These are phyloP conservation scores for Ornithoptera alexandrae DNA, from an alignment of 2,888 invertebrate genomes.

Conservation along the genomic window DNA sequence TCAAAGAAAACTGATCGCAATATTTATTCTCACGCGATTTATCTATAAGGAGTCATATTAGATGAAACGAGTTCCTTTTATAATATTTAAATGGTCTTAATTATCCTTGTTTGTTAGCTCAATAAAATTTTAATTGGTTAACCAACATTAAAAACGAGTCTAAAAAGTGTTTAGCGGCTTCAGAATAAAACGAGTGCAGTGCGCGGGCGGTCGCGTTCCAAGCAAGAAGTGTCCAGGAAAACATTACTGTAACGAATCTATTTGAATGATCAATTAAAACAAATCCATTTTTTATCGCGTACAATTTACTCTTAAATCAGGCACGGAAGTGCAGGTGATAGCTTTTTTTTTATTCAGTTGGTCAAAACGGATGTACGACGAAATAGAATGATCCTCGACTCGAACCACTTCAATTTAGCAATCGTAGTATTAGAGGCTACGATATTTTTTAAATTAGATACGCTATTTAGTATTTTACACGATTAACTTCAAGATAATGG, in stretches of 20 bases:
- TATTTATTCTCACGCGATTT: too few relatives aligned
- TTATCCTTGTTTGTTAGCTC: too few relatives aligned
- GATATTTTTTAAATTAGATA: slow-evolving; percentile 41
- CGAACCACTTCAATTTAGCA: slow-evolving; percentile 28
- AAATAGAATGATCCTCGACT: slow-evolving; percentile 33
- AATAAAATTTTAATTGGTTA: not conserved
- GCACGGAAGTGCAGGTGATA: slow-evolving; percentile 58
- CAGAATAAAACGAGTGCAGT: not conserved
- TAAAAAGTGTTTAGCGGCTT: not conserved
- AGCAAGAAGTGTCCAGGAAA: slow-evolving; percentile 14
- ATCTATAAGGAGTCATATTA: too few relatives aligned
- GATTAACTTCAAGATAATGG: slow-evolving; percentile 65
- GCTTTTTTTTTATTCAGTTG: slow-evolving; percentile 46
- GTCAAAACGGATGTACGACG: slow-evolving; percentile 37
- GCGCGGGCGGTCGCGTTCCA: slow-evolving; percentile 18
- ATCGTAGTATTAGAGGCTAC: slow-evolving; percentile 34
- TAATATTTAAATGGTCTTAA: too few relatives aligned
- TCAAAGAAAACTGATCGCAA: too few relatives aligned
- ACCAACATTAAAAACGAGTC: not conserved
- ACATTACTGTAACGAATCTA: slow-evolving; percentile 26
- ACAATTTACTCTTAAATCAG: slow-evolving; percentile 47
- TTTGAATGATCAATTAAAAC: slow-evolving; percentile 30
- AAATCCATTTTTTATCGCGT: slow-evolving; percentile 27
- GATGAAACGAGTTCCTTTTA: too few relatives aligned
- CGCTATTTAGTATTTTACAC: slow-evolving; percentile 56